A percentile compares a stretch with the other conserved stretches of the same genome.
These are phyloP conservation scores for Arrhamphus sclerolepis DNA, from an alignment of 2,797 vertebrate species.

Conservation along the genomic window DNA sequence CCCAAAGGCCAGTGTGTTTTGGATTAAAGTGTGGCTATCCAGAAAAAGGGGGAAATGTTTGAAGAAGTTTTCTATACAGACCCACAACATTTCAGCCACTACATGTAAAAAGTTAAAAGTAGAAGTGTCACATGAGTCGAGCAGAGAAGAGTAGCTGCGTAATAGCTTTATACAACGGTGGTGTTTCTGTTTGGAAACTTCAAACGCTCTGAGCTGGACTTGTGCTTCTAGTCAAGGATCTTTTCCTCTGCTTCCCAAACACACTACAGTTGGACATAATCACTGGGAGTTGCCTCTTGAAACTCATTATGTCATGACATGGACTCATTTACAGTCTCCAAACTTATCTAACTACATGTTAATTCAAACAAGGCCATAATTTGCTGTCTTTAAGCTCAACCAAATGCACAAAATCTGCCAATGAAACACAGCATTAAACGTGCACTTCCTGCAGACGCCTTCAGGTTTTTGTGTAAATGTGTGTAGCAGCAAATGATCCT, in stretches of 20 bases:
- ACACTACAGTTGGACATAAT: slow-evolving; percentile 45
- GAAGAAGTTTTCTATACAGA: neutral
- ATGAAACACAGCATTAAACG: slow-evolving; percentile 5
- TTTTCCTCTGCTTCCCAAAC: slow-evolving; percentile 16
- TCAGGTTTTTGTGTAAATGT: neutral
- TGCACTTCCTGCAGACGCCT: neutral
- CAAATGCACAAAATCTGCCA: slow-evolving; percentile 3
- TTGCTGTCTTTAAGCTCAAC: slow-evolving; percentile 18
- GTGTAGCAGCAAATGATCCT: neutral
- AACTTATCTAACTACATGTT: slow-evolving; percentile 31
- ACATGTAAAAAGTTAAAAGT: too few species aligned
- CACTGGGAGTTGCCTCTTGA: slow-evolving; percentile 62
- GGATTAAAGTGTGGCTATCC: slow-evolving; percentile 19
- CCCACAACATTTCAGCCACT: neutral
- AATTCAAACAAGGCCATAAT: slow-evolving; percentile 43
- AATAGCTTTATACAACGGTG: neutral
- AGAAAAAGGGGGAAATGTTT: neutral
- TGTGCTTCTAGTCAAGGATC: neutral
- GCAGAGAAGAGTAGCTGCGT: neutral
- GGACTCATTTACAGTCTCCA: slow-evolving; percentile 48
- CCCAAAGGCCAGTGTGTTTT: slow-evolving; percentile 19
- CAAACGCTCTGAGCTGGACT: slow-evolving; percentile 1
- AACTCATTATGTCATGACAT: slow-evolving; percentile 47
- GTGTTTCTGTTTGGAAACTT: neutral
- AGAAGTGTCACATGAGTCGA: neutral